A percentile compares a stretch with the other conserved stretches of the same genome.
phyloP scores from a whole-genome alignment of 2,888 invertebrate genomes.

The Oithona nana region DNA sequence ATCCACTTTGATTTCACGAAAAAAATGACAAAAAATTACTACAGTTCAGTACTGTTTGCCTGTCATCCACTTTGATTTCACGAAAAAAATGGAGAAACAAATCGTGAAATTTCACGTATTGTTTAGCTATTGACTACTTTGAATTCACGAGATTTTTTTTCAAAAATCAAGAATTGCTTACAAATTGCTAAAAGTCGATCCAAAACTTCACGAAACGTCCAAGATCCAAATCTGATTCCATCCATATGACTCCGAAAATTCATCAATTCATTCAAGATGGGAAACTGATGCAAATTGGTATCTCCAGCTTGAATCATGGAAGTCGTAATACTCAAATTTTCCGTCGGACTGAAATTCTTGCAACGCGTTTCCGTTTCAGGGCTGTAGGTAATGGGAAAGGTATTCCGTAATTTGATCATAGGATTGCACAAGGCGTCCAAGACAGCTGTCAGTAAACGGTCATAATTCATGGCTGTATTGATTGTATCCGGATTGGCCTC shows the following conservation, averaged over 20 bases:
- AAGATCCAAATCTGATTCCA: constrained; percentile 27
- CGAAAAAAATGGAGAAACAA: no score
- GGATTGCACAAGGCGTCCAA: constrained; percentile 66
- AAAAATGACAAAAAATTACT: no score
- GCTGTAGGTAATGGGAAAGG: constrained; percentile 41
- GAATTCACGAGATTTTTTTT: no score
- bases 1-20: no score
- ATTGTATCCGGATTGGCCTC: background rate
- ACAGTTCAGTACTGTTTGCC: no score
- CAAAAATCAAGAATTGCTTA: no score
- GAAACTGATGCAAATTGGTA: constrained; percentile 5
- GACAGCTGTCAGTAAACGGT: constrained; percentile 53
- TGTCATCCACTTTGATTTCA: no score
- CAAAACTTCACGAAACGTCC: constrained; percentile 59
- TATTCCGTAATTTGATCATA: constrained; percentile 47
- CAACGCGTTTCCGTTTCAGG: constrained; percentile 12
- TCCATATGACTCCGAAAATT: constrained; percentile 20
- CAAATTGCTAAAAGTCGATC: constrained; percentile 57
- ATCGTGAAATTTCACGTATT: no score
- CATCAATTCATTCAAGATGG: constrained; percentile 17
- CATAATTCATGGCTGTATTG: constrained; percentile 24
- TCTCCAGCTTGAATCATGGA: constrained; percentile 11
- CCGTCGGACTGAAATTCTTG: constrained; percentile 14
- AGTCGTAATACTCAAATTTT: constrained; percentile 16
- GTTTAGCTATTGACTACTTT: no score